A percentile compares a stretch with the other conserved stretches of the same genome.
phyloP scores from a whole-genome alignment of 2,797 vertebrate species.

The Acestrorhynchus altus region DNA sequence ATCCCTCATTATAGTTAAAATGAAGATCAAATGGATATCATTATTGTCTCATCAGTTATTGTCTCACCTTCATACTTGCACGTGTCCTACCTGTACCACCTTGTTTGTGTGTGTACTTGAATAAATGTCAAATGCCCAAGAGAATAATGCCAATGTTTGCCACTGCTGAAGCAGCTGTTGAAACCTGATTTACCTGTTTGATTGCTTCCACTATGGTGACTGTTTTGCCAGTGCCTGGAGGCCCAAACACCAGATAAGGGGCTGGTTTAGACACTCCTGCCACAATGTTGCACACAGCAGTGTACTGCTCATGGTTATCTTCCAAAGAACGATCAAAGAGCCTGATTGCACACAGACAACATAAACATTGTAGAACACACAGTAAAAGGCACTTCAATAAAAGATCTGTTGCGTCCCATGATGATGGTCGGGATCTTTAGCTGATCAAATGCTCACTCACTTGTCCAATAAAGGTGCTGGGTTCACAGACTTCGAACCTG shows the following conservation, averaged over 20 bases:
- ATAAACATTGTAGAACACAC: background rate
- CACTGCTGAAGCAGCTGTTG: background rate
- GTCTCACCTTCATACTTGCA: no score
- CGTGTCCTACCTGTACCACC: background rate
- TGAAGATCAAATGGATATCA: no score
- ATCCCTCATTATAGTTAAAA: no score
- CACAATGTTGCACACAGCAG: conserved; percentile 86
- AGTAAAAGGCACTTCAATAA: background rate
- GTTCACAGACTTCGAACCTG: background rate
- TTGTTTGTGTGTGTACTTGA: background rate
- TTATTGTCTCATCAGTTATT: no score
- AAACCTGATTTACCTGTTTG: conserved; percentile 82
- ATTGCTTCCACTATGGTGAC: conserved; percentile 95
- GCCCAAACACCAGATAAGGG: conserved; percentile 94
- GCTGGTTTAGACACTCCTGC: conserved; percentile 87
- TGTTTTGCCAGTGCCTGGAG: conserved; percentile 97
- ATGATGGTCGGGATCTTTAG: background rate
- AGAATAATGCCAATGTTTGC: background rate
- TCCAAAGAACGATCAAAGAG: conserved; percentile 84
- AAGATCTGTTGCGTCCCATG: no score
- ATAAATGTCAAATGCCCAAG: no score
- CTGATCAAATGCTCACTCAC: conserved; percentile 57
- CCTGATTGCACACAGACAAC: conserved; percentile 66
- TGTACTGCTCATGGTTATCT: conserved; percentile 83
- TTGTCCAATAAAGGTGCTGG: conserved; percentile 52